Evolutionary conservation across 1,140 invertebrate species (phyloP), one percentile per base, ranked within the genome.

Genomic region (Pollicipes pollicipes): DNA sequence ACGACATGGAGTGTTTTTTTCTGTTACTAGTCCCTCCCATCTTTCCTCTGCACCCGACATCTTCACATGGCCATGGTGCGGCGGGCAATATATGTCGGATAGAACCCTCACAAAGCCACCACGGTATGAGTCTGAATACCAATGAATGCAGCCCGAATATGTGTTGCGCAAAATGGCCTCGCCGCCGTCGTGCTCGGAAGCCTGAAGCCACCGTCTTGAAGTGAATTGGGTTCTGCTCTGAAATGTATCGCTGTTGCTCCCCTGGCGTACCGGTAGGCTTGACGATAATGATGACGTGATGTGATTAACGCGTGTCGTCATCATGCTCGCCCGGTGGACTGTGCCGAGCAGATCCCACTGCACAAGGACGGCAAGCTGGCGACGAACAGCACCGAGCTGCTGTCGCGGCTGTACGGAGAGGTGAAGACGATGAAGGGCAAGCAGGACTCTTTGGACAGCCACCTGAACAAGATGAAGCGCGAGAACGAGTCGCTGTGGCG

Each of bases 401-500:
- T 73, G 74, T 75, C 45, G 2, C 45, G 45, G 6, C 45, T 58
- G 13, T 58, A 58, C 45, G 82, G 83, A 45, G 95, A 97, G 83
- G 90, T 98, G 0, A 88, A 90, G 74, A 84, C 87, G 73, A 88
- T 98, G 83, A 88, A 90, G 76, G 90, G 89, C 2, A 86, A 90
- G 74, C 95, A 98, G 78, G 90, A 96, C 70, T 85, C 83, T 72
- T 84, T 98, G 73, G 92, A 95, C 80, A 84, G 85, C 26, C 87
- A 89, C 76, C 86, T 98, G 71, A 85, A 85, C 68, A 85, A 87
- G 16, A 90, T 99, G 85, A 96, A 95, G 79, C 86, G 88, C 76
- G 95, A 99, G 81, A 99, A 99, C 83, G 90, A 95, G 79, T 88
- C 91, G 3, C 78, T 99, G 26, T 98, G 95, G 95, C 85, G 91